These are phyloP conservation scores for Trichogramma dendrolimi DNA, from an alignment of 2,888 invertebrate species.

Conservation along the genomic window DNA sequence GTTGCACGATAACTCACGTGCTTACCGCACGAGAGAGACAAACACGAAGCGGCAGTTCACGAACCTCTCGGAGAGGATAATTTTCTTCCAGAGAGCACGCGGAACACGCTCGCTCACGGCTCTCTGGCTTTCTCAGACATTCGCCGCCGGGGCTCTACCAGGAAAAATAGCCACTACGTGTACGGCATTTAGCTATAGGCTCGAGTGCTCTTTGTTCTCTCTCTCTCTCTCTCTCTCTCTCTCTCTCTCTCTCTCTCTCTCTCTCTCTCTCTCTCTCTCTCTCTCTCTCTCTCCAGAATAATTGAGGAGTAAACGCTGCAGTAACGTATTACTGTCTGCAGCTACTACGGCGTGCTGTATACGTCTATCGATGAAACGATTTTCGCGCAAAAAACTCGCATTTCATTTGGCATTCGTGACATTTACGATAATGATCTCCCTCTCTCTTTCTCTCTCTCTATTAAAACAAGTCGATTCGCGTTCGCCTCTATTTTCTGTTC, in stretches of 20 bases:
- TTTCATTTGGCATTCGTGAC: too few species aligned
- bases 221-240: not conserved
- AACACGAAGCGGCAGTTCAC: conserved; percentile 12
- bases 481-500: too few species aligned
- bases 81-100: conserved; percentile 11
- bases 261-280: not conserved
- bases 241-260: not conserved
- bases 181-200: too few species aligned
- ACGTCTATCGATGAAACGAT: too few species aligned
- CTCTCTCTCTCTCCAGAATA: not conserved
- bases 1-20: too few species aligned
- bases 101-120: not conserved
- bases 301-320: not conserved
- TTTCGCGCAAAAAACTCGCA: too few species aligned
- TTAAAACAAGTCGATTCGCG: not conserved
- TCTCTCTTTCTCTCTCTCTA: not conserved
- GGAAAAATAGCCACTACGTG: too few species aligned
- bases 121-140: not conserved
- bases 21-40: too few species aligned
- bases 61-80: conserved; percentile 13
- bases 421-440: not conserved
- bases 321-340: too few species aligned
- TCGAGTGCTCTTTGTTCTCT: too few species aligned
- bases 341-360: too few species aligned
- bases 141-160: too few species aligned